These are phyloP conservation scores for Drosophila micromelanica DNA, from an alignment of 1,140 invertebrate species.

Conservation along the genomic window DNA sequence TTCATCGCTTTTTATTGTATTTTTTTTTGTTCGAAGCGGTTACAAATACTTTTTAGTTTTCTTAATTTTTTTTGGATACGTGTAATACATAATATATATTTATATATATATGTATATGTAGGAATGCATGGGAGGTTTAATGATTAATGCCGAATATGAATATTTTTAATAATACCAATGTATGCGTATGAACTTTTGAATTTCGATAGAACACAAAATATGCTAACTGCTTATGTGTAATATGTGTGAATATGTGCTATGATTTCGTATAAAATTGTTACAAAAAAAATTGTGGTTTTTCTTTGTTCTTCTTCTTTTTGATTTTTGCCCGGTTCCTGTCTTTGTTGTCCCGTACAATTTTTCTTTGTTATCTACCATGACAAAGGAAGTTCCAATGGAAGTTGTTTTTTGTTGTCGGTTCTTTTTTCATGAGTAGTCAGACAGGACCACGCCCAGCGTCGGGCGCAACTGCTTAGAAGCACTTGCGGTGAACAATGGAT, in stretches of 20 bases:
- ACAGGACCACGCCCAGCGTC: conserved; percentile 85
- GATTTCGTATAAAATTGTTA: conserved; percentile 52
- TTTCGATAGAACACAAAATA: conserved; percentile 68
- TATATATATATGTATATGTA: no score
- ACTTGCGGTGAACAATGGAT: conserved; percentile 96
- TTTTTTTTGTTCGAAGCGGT: conserved; percentile 45
- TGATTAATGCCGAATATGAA: conserved; percentile 61
- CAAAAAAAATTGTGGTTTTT: conserved; percentile 45
- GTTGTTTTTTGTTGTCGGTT: neutral
- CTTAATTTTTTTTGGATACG: conserved; percentile 27
- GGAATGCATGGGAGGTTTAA: conserved; percentile 60
- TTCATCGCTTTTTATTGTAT: conserved; percentile 66
- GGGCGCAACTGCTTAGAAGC: conserved; percentile 91
- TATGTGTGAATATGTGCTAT: conserved; percentile 22
- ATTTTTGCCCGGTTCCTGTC: neutral
- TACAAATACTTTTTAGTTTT: conserved; percentile 65
- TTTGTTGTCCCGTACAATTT: conserved; percentile 4
- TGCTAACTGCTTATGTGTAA: conserved; percentile 51
- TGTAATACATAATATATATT: conserved; percentile 42
- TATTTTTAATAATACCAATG: conserved; percentile 54
- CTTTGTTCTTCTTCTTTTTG: conserved; percentile 38
- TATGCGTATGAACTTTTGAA: conserved; percentile 63
- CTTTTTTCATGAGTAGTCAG: conserved; percentile 78
- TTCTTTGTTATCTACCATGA: conserved; percentile 25
- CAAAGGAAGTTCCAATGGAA: conserved; percentile 6